Conservation (phyloP, 2,113 vertebrate genomes). For the Neogobius melanostomus region DNA sequence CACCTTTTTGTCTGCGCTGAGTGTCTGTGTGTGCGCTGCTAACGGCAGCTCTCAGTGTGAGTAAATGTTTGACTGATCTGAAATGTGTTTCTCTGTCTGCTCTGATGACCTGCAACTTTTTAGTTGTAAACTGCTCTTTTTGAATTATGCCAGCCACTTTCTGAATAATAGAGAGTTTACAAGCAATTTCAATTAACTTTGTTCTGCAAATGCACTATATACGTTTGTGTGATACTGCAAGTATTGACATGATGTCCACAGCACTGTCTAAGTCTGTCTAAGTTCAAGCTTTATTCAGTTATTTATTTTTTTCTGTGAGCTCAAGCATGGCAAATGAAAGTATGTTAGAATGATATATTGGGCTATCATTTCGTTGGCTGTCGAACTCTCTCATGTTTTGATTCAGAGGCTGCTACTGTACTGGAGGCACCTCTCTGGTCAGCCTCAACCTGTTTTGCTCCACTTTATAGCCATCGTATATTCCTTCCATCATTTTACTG, state of each 20-base stretch:
- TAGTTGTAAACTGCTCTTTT: slow-evolving; percentile 13
- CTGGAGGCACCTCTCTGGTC: background rate
- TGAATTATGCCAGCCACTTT: slow-evolving; percentile 19
- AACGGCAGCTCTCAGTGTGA: slow-evolving; percentile 9
- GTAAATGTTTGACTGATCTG: slow-evolving; percentile 29
- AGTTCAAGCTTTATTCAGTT: background rate
- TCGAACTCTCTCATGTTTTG: slow-evolving; percentile 1
- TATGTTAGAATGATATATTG: background rate
- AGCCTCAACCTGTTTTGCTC: slow-evolving; percentile 18
- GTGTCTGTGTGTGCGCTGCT: slow-evolving; percentile 18
- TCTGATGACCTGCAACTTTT: slow-evolving; percentile 26
- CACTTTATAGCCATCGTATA: slow-evolving; percentile 30
- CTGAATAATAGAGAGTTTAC: slow-evolving; percentile 9
- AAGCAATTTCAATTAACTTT: slow-evolving; percentile 8
- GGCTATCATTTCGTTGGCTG: background rate
- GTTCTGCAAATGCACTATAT: background rate
- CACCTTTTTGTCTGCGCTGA: slow-evolving; percentile 53
- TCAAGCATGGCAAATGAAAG: background rate
- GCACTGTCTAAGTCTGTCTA: slow-evolving; percentile 17
- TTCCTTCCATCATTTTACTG: slow-evolving; percentile 35
- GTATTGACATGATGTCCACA: slow-evolving; percentile 33
- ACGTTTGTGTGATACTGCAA: background rate
- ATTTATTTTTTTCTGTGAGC: background rate
- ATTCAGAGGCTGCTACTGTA: slow-evolving; percentile 7
- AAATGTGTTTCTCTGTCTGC: slow-evolving; percentile 26